phyloP scores from a whole-genome alignment of 2,113 vertebrate species.

The Scolopax mira region DNA sequence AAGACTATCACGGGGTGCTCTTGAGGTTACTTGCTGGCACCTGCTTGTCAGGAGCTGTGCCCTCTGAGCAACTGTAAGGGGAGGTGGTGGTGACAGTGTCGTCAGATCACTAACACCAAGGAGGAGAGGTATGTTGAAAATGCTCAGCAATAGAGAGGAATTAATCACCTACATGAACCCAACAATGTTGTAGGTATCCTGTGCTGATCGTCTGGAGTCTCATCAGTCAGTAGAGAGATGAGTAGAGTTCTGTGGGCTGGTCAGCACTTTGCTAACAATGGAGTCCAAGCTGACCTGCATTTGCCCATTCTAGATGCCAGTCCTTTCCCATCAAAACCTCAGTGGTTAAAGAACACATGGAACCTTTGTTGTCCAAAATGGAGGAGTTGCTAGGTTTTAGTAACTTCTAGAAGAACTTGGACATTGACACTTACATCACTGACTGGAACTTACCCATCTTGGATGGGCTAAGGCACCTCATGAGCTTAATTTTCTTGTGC shows the following conservation, averaged over 20 bases:
- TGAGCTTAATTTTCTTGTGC: background rate
- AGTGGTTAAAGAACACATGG: background rate
- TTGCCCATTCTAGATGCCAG: background rate
- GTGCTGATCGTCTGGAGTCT: background rate
- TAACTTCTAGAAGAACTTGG: background rate
- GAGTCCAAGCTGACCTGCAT: background rate
- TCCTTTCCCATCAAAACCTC: background rate
- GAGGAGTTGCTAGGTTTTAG: background rate
- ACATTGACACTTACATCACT: background rate
- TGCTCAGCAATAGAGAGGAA: rapidly evolving
- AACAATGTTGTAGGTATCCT: background rate
- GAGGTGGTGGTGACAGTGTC: background rate
- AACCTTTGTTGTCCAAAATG: background rate
- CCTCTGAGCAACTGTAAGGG: background rate
- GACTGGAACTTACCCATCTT: background rate
- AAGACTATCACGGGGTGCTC: background rate
- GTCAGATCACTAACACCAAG: background rate
- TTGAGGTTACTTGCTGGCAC: background rate
- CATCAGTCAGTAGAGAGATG: background rate
- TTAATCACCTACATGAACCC: background rate
- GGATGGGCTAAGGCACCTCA: rapidly evolving
- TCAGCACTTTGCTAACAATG: background rate
- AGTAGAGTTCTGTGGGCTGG: background rate
- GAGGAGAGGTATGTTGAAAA: background rate
- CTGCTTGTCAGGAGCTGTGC: background rate